These are phyloP conservation scores for Ptilorrhoa leucosticta DNA, from an alignment of 2,113 vertebrate genomes.

Conservation along the genomic window DNA sequence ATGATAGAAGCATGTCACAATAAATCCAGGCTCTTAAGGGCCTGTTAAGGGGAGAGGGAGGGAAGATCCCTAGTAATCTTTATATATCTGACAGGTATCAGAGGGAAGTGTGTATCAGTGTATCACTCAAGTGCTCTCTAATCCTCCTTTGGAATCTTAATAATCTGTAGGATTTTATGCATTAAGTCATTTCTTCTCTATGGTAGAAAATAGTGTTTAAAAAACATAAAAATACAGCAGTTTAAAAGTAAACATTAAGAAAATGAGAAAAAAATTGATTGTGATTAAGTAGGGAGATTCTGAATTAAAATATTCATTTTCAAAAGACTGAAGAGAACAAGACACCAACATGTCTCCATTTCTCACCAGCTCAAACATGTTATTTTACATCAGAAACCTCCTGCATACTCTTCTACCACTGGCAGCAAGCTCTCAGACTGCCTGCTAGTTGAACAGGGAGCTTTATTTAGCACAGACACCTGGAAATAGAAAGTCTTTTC, in stretches of 20 bases:
- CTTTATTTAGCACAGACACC: background rate
- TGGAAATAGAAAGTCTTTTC: background rate
- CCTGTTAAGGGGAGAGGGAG: background rate
- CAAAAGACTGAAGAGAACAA: background rate
- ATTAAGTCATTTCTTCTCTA: background rate
- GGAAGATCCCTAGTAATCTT: background rate
- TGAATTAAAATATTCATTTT: background rate
- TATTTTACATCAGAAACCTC: background rate
- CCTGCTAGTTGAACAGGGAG: background rate
- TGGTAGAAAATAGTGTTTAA: background rate
- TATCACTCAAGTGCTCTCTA: background rate
- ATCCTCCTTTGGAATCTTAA: background rate
- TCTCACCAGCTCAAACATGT: accelerated
- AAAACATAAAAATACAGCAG: background rate
- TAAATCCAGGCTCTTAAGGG: background rate
- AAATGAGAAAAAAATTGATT: background rate
- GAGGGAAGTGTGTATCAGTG: background rate
- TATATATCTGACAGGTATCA: background rate
- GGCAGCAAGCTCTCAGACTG: background rate
- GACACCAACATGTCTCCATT: background rate
- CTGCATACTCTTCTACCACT: background rate
- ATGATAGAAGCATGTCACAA: background rate
- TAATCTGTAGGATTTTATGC: background rate
- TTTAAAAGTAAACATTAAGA: background rate
- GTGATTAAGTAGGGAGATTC: background rate